Base-by-base conservation (phyloP, 1,140 invertebrate species). In the Heliconius melpomene region DNA sequence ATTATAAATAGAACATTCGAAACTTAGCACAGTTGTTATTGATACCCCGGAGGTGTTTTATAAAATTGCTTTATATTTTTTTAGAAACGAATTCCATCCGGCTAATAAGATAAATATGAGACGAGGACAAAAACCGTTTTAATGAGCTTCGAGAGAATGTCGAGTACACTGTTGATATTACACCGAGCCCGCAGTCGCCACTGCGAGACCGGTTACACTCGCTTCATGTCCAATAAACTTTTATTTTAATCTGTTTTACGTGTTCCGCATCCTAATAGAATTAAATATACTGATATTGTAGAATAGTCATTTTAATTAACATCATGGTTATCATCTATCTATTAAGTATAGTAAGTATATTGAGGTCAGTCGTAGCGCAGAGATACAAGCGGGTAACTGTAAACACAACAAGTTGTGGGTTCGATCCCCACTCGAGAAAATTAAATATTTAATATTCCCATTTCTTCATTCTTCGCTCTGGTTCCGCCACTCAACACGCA, bases 61-160 rank as follows among this genome's bases (percentile, higher is more conserved):
- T 88, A 79, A 83, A 86, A 89, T 77, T 79, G 86, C 86, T 81
- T 74, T 82, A 82, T 84, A 84, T 87, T 91, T 84, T 46, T 87
- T 89, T 85, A 88, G 86, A 85, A 86, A 84, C 83, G 80, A 82
- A 77, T 81, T 77, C 76, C 82, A 78, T 74, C 76, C 77, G 77
- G 75, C 86, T 88, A 91, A 91, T 88, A 86, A 91, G 89, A 91
- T 90, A 90, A 89, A 92, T 87, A 87, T 83, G 86, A 86, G 83
- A 70, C 81, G 86, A 86, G 86, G 85, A 88, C 85, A 91, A 91
- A 93, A 91, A 87, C 84, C 84, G 83, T 85, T 85, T 88, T 86
- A 91, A 90, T 90, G 87, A 90, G 87, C 85, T 83, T 16, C 82
- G 86, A 85, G 85, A 87, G 87, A 90, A 91, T 89, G 84, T 36